Evolutionary conservation across 2,113 vertebrate genomes (phyloP).

Genomic region (Muntiacus reevesi): DNA sequence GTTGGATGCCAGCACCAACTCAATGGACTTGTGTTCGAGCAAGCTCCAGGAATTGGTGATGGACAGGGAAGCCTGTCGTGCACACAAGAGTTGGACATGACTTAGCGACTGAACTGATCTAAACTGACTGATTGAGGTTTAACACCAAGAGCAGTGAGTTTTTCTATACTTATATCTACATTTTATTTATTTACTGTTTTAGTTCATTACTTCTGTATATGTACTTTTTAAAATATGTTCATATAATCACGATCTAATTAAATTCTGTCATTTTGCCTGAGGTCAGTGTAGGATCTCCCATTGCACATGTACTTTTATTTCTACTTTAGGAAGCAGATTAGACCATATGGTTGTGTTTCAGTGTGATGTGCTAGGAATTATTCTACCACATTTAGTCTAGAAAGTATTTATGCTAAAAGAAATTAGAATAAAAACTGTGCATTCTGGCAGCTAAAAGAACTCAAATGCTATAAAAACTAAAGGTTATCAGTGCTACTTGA

Average conservation of each 20-base stretch:
- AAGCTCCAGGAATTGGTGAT: not conserved
- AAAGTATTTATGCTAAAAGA: not conserved
- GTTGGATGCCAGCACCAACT: not conserved
- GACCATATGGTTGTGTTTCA: not conserved
- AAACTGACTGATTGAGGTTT: not conserved
- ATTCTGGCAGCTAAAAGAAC: not conserved
- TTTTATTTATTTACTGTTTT: slow-evolving; percentile 29
- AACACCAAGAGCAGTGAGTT: not conserved
- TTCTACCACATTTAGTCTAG: not conserved
- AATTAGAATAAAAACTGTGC: not conserved
- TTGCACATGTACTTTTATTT: not conserved
- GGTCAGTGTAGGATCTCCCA: not conserved
- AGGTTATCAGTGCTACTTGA: not conserved
- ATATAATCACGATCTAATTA: not conserved
- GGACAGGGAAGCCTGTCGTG: not conserved
- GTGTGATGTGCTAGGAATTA: slow-evolving; percentile 7
- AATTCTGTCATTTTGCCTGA: slow-evolving; percentile 1
- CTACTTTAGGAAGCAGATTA: slow-evolving; percentile 10
- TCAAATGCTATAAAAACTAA: slow-evolving; percentile 34
- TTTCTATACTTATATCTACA: not conserved
- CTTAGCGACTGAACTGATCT: not conserved
- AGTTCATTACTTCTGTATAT: not conserved
- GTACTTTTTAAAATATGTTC: not conserved
- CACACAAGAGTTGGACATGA: not conserved
- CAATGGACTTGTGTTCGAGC: not conserved